Evolutionary conservation across 2,113 vertebrate species (phyloP).

Genomic region (Vidua chalybeata): DNA sequence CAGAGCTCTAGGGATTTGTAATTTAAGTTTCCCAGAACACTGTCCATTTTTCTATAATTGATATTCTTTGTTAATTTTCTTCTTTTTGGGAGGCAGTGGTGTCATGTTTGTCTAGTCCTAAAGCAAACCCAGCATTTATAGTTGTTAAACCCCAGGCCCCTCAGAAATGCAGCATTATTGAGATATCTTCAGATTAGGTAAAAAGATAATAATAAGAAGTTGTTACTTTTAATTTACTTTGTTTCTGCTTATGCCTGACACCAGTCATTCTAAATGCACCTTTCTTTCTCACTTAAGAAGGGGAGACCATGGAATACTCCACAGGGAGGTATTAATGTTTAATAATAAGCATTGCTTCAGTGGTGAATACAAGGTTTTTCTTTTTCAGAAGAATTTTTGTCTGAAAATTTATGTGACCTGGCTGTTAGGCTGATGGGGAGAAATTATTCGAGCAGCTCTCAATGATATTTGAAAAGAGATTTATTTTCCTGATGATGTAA

Average conservation of each 20-base stretch:
- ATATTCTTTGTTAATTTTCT: constrained; percentile 18
- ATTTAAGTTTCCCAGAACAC: constrained; percentile 64
- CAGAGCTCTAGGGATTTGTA: constrained; percentile 58
- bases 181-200: background rate
- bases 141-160: background rate
- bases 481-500: background rate
- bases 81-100: background rate
- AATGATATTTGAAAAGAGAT: background rate
- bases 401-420: background rate
- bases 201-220: background rate
- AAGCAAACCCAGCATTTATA: background rate
- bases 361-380: background rate
- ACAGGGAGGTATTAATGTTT: background rate
- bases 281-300: background rate
- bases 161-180: background rate
- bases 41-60: background rate
- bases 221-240: background rate
- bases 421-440: background rate
- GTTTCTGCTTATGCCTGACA: background rate
- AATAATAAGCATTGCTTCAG: background rate
- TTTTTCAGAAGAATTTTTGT: background rate
- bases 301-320: background rate
- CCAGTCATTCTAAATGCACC: background rate
- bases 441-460: background rate
- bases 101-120: background rate